A percentile compares a stretch with the other conserved stretches of the same genome.
These are phyloP conservation scores for Phrixothrix hirtus DNA, from an alignment of 2,888 invertebrate genomes.

Conservation along the genomic window DNA sequence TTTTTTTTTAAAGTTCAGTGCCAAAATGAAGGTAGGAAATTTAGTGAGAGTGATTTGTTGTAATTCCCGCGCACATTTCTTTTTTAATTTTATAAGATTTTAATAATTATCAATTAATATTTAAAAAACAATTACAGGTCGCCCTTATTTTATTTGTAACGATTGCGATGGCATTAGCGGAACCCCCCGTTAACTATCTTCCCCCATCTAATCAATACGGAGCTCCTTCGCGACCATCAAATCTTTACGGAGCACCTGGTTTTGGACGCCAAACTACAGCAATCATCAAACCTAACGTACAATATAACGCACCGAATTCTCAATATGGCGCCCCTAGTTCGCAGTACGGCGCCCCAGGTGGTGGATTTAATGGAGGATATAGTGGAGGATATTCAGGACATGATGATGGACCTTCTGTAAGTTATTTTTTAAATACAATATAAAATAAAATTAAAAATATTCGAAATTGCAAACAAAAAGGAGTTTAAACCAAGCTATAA, in stretches of 20 bases:
- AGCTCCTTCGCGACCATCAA: constrained; percentile 37
- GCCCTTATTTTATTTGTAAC: constrained; percentile 8
- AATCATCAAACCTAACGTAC: constrained; percentile 42
- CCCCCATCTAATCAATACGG: constrained; percentile 46
- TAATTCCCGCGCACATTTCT: not conserved
- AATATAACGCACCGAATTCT: constrained; percentile 39
- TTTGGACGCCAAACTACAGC: constrained; percentile 35
- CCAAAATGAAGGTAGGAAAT: constrained; percentile 37
- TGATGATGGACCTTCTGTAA: constrained; percentile 50
- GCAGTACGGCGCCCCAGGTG: constrained; percentile 32
- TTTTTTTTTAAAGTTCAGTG: constrained; percentile 13
- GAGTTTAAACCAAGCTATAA: not conserved
- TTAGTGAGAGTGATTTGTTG: not conserved
- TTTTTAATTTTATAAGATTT: constrained; percentile 7
- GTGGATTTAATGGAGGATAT: constrained; percentile 34
- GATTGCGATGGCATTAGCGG: constrained; percentile 43
- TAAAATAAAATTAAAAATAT: not conserved
- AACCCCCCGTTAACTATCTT: constrained; percentile 52
- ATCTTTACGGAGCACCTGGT: constrained; percentile 29
- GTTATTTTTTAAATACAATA: constrained; percentile 23
- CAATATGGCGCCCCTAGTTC: constrained; percentile 29
- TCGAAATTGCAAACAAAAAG: not conserved
- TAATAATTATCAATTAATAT: no score
- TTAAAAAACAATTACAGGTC: constrained; percentile 5
- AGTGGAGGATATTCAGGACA: constrained; percentile 38